Base-by-base conservation (phyloP, 30 jellyfish, hydroid and myxozoan species). In the Turritopsis rubra region DNA sequence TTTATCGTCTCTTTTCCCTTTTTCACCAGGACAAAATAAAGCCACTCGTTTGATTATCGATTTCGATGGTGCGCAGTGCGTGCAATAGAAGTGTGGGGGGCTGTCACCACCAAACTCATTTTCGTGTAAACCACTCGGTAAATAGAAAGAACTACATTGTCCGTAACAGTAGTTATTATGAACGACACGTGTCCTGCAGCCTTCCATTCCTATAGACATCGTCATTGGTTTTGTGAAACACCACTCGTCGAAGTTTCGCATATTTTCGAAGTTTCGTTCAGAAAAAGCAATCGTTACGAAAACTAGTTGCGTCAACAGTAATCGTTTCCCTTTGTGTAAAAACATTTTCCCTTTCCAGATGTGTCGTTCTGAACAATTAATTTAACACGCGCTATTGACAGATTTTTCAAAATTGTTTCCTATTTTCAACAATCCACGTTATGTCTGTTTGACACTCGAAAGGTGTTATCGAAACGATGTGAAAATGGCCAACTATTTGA, bases 91-190 rank as follows among this genome's bases (percentile, higher is more conserved):
- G 5, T 13, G 60, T 5, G 60, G 13, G 5, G 60, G 60, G 60
- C 60, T 41, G 5, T 41, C 60, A 3, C 60, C 60, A 13, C 60
- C 60, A 13, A 41, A 41, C 60, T 41, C 60, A 41, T 41, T 41
- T 13, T 41, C 60, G 13, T 41, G 60, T 13, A 41, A 41, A 41
- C 60, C 60, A 13, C 82, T 52, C 8, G 82, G 82, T 23, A 73
- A 23, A 28, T 73, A 73, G 22, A 73, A 21, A 20, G 82, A 73
- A 28, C 29, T 23, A 18, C 82, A 73, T 28, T 73, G 82, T 24
- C 82, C 82, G 18, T 73, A 73, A 52, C 82, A 73, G 18, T 23
- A 73, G 18, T 28, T 73, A 71, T 73, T 73, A 8, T 8, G 60
- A 7, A 73, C 18, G 13, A 73, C 82, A 7, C 54, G 52, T 3